Conservation (phyloP, 2,113 vertebrate genomes). For the Psophia crepitans region DNA sequence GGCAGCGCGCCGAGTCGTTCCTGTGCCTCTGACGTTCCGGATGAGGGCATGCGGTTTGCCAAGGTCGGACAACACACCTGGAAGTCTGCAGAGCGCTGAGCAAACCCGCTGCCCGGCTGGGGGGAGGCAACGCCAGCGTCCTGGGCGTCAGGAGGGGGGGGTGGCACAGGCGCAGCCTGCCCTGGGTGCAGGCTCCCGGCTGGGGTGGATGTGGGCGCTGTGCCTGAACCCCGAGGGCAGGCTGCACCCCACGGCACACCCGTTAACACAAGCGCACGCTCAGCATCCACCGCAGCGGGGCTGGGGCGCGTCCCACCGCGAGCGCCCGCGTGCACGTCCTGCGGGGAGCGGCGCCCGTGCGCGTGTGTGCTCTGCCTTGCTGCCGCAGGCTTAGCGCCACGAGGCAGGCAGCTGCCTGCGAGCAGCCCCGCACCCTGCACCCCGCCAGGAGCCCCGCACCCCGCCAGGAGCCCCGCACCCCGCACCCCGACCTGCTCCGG, state of each 20-base stretch:
- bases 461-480: neutral
- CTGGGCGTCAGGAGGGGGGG: rapidly evolving
- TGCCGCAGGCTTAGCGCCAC: neutral
- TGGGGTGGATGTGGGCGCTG: rapidly evolving
- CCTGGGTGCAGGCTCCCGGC: rapidly evolving
- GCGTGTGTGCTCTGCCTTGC: neutral
- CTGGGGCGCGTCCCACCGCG: neutral
- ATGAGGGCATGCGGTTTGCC: neutral
- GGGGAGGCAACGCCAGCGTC: rapidly evolving
- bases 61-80: neutral
- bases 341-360: neutral
- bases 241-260: rapidly evolving
- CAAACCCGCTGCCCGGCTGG: rapidly evolving
- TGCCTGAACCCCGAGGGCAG: rapidly evolving
- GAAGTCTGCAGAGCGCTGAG: neutral
- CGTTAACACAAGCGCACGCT: rapidly evolving
- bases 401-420: neutral
- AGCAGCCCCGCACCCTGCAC: neutral
- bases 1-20: rapidly evolving
- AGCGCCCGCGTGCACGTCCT: neutral
- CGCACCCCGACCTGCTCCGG: neutral
- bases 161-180: neutral
- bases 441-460: neutral
- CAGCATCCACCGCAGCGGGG: rapidly evolving
- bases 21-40: neutral